phyloP scores from a whole-genome alignment of 2,113 vertebrate species.

The Empidonax alnorum region DNA sequence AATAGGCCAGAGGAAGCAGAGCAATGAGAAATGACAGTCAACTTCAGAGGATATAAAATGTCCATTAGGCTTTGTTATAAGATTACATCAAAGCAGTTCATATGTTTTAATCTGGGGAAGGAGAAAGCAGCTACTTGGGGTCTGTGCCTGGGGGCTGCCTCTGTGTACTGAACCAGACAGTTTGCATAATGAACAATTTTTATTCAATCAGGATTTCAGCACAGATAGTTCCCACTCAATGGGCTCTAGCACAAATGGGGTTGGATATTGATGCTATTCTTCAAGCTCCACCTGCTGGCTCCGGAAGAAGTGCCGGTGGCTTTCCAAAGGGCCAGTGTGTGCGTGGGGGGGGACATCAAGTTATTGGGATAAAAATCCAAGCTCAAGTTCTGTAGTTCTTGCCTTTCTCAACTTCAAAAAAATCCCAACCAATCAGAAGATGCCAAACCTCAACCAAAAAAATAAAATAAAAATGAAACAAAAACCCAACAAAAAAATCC shows the following conservation, averaged over 20 bases:
- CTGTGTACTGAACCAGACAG: conserved; percentile 76
- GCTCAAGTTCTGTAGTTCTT: background rate
- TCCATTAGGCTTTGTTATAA: conserved; percentile 79
- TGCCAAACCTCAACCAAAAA: background rate
- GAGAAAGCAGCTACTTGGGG: conserved; percentile 74
- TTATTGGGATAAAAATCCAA: background rate
- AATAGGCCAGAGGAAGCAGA: conserved; percentile 66
- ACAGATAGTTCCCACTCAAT: conserved; percentile 68
- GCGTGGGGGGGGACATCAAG: background rate
- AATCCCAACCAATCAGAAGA: background rate
- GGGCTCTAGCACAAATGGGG: conserved; percentile 49
- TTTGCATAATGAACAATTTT: conserved; percentile 80
- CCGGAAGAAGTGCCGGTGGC: background rate
- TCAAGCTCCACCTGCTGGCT: conserved; percentile 77
- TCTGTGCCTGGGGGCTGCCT: conserved; percentile 77
- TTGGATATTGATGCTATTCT: conserved; percentile 69
- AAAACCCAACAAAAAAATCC: background rate
- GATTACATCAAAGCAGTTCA: conserved; percentile 80
- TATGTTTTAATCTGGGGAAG: conserved; percentile 78
- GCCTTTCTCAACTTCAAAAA: background rate
- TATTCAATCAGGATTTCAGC: conserved; percentile 76
- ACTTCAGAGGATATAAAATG: conserved; percentile 80
- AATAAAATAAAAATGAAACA: background rate
- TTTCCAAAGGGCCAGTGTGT: background rate
- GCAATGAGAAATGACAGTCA: conserved; percentile 72